Evolutionary conservation across 1,140 invertebrate genomes (phyloP).

Genomic region (Temnothorax curvispinosus): DNA sequence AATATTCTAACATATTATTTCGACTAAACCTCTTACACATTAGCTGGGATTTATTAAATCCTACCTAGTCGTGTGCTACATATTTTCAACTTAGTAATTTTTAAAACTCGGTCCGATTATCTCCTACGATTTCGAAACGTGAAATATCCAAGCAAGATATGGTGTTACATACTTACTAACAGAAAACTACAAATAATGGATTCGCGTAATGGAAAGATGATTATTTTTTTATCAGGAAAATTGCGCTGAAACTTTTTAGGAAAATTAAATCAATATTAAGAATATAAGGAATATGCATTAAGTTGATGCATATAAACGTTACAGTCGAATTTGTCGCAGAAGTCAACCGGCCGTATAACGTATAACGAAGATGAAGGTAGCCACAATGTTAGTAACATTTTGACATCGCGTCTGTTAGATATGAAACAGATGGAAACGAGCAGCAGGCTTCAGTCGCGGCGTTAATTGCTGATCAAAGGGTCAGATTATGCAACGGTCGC

Average conservation of each 20-base stretch:
- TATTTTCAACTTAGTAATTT: not conserved
- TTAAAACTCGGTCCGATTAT: not conserved
- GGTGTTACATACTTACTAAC: not conserved
- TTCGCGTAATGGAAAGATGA: not conserved
- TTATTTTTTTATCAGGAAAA: not conserved
- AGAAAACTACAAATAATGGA: not conserved
- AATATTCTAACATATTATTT: not conserved
- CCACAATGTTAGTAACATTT: slow-evolving; percentile 3
- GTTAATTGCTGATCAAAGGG: slow-evolving; percentile 80
- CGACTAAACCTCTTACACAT: not conserved
- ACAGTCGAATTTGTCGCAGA: not conserved
- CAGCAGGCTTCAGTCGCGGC: slow-evolving; percentile 60
- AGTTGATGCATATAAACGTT: not conserved
- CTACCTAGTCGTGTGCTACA: not conserved
- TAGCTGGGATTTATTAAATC: not conserved
- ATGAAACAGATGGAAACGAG: slow-evolving; percentile 63
- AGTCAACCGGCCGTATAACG: no score
- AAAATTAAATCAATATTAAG: no score
- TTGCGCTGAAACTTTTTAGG: not conserved
- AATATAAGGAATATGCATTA: not conserved
- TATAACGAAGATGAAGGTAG: not conserved
- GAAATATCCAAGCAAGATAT: not conserved
- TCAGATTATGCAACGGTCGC: slow-evolving; percentile 53
- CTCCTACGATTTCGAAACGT: not conserved
- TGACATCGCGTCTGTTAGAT: slow-evolving; percentile 21